A percentile compares a stretch with the other conserved stretches of the same genome.
Evolutionary conservation across 2,888 invertebrate species (phyloP).

Genomic region (Brenthis daphne): DNA sequence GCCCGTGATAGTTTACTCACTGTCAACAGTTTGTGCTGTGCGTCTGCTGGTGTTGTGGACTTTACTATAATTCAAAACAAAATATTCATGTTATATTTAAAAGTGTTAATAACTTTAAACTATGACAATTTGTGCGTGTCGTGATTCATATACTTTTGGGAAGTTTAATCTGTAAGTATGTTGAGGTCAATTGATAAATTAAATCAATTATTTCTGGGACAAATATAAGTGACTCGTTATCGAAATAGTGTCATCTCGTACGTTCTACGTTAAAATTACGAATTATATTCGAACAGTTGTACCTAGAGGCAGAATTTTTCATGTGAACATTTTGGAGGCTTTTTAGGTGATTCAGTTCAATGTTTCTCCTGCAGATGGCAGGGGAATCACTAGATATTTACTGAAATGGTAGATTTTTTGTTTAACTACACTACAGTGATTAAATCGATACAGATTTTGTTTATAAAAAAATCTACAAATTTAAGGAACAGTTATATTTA

Average conservation of each 20-base stretch:
- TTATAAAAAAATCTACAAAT: too few species aligned
- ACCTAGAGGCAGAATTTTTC: not conserved
- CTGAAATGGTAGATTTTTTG: too few species aligned
- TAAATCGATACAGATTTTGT: too few species aligned
- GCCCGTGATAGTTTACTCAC: slow-evolving; percentile 64
- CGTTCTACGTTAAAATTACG: not conserved
- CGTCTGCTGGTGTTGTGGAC: slow-evolving; percentile 54
- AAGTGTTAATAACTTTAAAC: not conserved
- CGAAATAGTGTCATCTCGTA: slow-evolving; percentile 32
- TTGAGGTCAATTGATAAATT: slow-evolving; percentile 35
- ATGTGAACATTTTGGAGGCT: slow-evolving; percentile 34
- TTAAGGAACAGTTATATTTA: not conserved
- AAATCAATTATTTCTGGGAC: slow-evolving; percentile 30
- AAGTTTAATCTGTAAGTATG: slow-evolving; percentile 30
- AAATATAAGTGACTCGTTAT: slow-evolving; percentile 23
- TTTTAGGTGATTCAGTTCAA: slow-evolving; percentile 26
- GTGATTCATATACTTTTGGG: slow-evolving; percentile 16
- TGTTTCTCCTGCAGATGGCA: slow-evolving; percentile 42
- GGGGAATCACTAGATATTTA: too few species aligned
- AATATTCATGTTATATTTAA: slow-evolving; percentile 7
- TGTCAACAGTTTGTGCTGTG: slow-evolving; percentile 74
- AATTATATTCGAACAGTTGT: not conserved
- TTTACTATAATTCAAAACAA: slow-evolving; percentile 28
- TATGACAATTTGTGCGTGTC: not conserved
- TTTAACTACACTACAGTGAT: too few species aligned